A percentile compares a stretch with the other conserved stretches of the same genome.
Evolutionary conservation across 2,113 vertebrate genomes (phyloP).

Genomic region (Holacanthus passer): DNA sequence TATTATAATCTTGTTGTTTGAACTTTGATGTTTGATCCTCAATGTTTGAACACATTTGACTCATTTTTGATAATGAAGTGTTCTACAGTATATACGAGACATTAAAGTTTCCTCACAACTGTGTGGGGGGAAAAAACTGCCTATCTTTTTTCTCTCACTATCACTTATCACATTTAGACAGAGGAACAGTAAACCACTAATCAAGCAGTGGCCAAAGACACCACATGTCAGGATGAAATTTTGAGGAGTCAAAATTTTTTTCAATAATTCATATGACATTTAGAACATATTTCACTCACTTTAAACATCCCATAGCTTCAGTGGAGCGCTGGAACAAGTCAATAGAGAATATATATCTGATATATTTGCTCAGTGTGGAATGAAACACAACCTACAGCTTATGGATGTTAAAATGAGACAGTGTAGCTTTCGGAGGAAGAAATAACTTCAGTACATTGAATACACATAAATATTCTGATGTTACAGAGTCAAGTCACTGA

Average conservation of each 20-base stretch:
- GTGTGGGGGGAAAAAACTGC: background rate
- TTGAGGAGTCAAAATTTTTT: background rate
- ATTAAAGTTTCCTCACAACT: slow-evolving; percentile 27
- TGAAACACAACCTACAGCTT: background rate
- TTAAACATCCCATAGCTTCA: background rate
- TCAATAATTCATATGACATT: background rate
- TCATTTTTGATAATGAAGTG: slow-evolving; percentile 8
- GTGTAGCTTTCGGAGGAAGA: background rate
- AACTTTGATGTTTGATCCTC: too few relatives aligned
- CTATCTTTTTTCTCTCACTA: background rate
- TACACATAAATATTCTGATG: too few relatives aligned
- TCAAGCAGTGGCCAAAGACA: background rate
- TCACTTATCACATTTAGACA: background rate
- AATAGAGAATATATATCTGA: background rate
- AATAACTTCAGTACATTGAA: too few relatives aligned
- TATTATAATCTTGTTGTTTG: background rate
- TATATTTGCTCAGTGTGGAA: too few relatives aligned
- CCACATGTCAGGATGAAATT: too few relatives aligned
- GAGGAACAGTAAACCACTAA: too few relatives aligned
- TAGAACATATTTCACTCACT: background rate
- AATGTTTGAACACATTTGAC: too few relatives aligned
- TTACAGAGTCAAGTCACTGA: background rate
- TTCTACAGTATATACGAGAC: background rate
- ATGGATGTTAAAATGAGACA: background rate
- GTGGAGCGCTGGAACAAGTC: background rate